phyloP scores from a whole-genome alignment of 53 echinoderm and acorn worm genomes.

The Henricia sp. region DNA sequence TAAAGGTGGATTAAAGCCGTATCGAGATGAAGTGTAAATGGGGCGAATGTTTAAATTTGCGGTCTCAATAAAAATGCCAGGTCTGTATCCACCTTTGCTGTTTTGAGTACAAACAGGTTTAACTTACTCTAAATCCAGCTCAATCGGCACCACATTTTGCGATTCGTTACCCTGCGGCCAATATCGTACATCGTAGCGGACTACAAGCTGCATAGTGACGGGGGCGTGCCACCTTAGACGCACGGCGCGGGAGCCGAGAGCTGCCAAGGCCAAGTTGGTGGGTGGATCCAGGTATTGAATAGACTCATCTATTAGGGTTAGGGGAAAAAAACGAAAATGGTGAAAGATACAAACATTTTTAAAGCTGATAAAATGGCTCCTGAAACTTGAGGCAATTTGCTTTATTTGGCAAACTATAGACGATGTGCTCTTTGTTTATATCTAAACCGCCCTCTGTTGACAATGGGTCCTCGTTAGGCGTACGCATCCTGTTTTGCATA shows the following conservation, averaged over 20 bases:
- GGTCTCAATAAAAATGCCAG: no score
- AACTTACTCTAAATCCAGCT: conserved; percentile 17
- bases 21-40: no score
- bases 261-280: neutral
- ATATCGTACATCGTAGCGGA: conserved; percentile 77
- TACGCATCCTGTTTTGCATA: no score
- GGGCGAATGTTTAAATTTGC: no score
- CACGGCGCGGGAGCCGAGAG: conserved; percentile 69
- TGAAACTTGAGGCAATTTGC: no score
- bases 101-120: neutral
- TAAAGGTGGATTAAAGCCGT: no score
- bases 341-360: no score
- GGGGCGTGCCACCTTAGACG: conserved; percentile 80
- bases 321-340: neutral
- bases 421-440: no score
- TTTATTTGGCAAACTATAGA: no score
- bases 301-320: neutral
- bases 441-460: no score
- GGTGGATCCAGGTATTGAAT: conserved; percentile 12
- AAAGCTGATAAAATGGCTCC: no score
- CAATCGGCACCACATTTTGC: neutral
- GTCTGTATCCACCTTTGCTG: no score
- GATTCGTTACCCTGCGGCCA: conserved; percentile 45
- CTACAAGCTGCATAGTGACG: conserved; percentile 72
- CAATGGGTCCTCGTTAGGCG: neutral